Conservation (phyloP, 2,888 invertebrate genomes). For the Drosophila pseudotalamancana region DNA sequence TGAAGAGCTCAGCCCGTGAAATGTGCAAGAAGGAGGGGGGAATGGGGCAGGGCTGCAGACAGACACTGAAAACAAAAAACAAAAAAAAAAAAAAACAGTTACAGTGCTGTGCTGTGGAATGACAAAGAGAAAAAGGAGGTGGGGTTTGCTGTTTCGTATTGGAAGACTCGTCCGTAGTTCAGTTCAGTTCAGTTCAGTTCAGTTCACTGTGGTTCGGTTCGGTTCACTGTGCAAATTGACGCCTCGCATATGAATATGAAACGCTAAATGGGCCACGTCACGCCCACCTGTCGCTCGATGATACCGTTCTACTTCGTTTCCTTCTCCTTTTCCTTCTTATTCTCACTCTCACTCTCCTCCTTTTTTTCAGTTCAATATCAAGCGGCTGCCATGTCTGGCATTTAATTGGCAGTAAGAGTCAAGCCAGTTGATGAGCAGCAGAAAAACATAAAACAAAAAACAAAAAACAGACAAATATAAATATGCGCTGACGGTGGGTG, state of each 20-base stretch:
- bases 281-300: conserved; percentile 32
- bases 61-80: conserved; percentile 28
- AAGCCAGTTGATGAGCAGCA: conserved; percentile 21
- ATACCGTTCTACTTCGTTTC: background rate
- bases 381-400: conserved; percentile 32
- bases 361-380: conserved; percentile 25
- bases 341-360: background rate
- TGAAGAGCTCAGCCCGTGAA: conserved; percentile 47
- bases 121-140: conserved; percentile 10
- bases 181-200: conserved; percentile 12
- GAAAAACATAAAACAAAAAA: background rate
- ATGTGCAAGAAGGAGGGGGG: conserved; percentile 19
- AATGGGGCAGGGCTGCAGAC: conserved; percentile 13
- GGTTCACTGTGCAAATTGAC: conserved; percentile 47
- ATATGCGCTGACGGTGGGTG: background rate
- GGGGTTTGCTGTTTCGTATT: background rate
- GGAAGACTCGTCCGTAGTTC: conserved; percentile 1
- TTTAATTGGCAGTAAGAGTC: conserved; percentile 36
- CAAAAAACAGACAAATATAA: background rate
- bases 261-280: conserved; percentile 19
- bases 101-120: conserved; percentile 13
- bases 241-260: conserved; percentile 20
- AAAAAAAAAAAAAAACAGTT: conserved; percentile 35
- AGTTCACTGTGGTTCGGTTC: conserved; percentile 12
- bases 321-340: no score